Conservation (phyloP, 2,888 invertebrate species). For the Crepidodera aurea region DNA sequence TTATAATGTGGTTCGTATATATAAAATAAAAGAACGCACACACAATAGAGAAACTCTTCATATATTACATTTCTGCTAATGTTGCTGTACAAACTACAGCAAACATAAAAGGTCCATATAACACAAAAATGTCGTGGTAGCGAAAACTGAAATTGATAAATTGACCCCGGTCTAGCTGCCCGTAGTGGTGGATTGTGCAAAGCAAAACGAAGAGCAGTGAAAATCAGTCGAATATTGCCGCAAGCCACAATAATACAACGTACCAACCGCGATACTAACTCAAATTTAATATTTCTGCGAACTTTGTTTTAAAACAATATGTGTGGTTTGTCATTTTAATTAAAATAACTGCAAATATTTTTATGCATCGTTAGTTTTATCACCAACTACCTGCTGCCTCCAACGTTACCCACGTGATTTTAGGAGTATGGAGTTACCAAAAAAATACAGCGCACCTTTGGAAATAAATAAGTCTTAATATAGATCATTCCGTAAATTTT, state of each 20-base stretch:
- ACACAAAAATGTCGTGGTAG: slow-evolving; percentile 50
- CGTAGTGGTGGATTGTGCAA: slow-evolving; percentile 40
- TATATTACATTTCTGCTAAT: slow-evolving; percentile 54
- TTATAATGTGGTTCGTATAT: slow-evolving; percentile 49
- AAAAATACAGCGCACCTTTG: too few species aligned
- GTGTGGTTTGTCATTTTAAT: too few species aligned
- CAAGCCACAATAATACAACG: slow-evolving; percentile 42
- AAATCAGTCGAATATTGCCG: slow-evolving; percentile 48
- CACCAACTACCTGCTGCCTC: too few species aligned
- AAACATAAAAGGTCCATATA: slow-evolving; percentile 51
- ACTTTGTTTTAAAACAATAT: slow-evolving; percentile 12
- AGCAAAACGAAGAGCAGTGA: slow-evolving; percentile 46
- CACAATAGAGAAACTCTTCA: slow-evolving; percentile 51
- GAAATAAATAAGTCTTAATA: too few species aligned
- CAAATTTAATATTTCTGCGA: slow-evolving; percentile 39
- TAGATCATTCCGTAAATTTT: too few species aligned
- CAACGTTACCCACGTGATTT: too few species aligned
- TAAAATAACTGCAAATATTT: too few species aligned
- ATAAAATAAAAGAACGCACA: slow-evolving; percentile 51
- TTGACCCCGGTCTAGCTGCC: slow-evolving; percentile 43
- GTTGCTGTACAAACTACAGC: slow-evolving; percentile 51
- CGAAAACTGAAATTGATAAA: slow-evolving; percentile 55
- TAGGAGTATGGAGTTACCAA: too few species aligned
- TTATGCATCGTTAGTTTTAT: too few species aligned
- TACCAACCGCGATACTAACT: slow-evolving; percentile 40